A percentile compares a stretch with the other conserved stretches of the same genome.
Conservation (phyloP, 1,140 invertebrate species). For the Hirudo medicinalis region DNA sequence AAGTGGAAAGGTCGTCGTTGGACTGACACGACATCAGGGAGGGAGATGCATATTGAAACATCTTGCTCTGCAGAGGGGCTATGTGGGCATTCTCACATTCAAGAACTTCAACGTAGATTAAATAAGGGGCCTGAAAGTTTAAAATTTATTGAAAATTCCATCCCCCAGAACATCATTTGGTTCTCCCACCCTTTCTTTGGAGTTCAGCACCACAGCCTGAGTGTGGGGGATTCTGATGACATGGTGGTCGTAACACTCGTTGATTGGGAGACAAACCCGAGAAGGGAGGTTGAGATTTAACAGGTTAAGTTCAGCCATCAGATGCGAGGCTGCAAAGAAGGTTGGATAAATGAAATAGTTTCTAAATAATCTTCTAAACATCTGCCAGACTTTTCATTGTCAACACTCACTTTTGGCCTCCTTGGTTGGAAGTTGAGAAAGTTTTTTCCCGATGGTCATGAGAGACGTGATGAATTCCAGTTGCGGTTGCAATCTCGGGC, state of each 20-base stretch:
- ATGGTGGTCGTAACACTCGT: slow-evolving; percentile 49
- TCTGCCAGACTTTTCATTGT: too few relatives aligned
- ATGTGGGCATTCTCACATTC: slow-evolving; percentile 73
- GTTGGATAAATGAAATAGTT: not conserved
- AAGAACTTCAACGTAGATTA: slow-evolving; percentile 90
- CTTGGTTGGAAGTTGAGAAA: slow-evolving; percentile 80
- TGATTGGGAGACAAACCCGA: slow-evolving; percentile 85
- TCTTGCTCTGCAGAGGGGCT: slow-evolving; percentile 62
- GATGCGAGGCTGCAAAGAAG: slow-evolving; percentile 50
- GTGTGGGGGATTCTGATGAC: slow-evolving; percentile 83
- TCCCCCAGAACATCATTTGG: not conserved
- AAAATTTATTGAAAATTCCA: not conserved
- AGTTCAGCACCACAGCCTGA: slow-evolving; percentile 89
- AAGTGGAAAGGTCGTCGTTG: slow-evolving; percentile 66
- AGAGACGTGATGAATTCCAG: slow-evolving; percentile 69
- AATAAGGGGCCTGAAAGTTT: slow-evolving; percentile 68
- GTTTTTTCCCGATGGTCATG: slow-evolving; percentile 74
- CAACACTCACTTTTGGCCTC: slow-evolving; percentile 60
- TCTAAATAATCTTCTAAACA: not conserved
- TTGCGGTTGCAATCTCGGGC: slow-evolving; percentile 69
- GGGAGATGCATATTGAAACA: slow-evolving; percentile 32
- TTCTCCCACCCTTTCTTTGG: slow-evolving; percentile 72
- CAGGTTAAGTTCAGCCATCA: slow-evolving; percentile 78
- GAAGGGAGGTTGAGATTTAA: slow-evolving; percentile 93
- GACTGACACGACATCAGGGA: slow-evolving; percentile 64